Evolutionary conservation across 1,140 invertebrate species (phyloP).

Genomic region (Pomacea maculata): DNA sequence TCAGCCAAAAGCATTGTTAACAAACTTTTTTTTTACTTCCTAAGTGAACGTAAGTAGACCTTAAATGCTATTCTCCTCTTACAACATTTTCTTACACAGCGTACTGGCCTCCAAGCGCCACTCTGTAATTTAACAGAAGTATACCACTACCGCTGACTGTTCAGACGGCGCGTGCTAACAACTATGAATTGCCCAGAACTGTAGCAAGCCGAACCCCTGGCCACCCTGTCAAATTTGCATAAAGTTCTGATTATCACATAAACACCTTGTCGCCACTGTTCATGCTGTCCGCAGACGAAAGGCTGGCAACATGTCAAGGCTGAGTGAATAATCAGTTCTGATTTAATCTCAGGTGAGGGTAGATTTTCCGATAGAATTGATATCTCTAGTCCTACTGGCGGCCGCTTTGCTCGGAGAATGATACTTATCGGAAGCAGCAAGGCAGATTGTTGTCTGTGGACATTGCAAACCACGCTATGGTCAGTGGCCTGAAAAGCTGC

Average conservation of each 20-base stretch:
- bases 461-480: too few relatives aligned
- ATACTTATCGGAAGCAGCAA: neutral
- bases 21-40: neutral
- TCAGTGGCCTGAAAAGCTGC: too few relatives aligned
- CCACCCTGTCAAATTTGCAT: neutral
- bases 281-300: neutral
- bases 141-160: too few relatives aligned
- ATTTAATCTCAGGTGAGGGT: neutral
- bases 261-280: neutral
- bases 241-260: neutral
- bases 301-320: neutral
- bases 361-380: neutral
- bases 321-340: neutral
- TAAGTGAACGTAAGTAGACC: too few relatives aligned
- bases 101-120: too few relatives aligned
- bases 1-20: too few relatives aligned
- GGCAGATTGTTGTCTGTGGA: too few relatives aligned
- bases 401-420: neutral
- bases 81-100: neutral
- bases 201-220: neutral
- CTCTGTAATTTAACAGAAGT: neutral
- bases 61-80: neutral
- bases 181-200: neutral
- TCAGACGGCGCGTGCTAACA: neutral
- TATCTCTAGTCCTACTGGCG: neutral